phyloP scores from a whole-genome alignment of 2,888 invertebrate species.

The Matsumyia berberina region DNA sequence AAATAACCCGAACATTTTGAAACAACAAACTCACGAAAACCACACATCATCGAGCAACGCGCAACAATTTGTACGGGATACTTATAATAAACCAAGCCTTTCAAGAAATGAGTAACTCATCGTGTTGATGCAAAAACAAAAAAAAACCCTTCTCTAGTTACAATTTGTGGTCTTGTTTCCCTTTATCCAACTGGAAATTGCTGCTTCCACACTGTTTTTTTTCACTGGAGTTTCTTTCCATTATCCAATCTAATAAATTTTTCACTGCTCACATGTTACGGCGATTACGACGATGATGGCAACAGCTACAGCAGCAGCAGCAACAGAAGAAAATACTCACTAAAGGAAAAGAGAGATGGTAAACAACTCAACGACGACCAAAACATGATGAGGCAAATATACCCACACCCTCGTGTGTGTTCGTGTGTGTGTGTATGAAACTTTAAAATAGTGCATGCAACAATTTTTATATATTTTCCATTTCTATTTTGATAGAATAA shows the following conservation, averaged over 20 bases:
- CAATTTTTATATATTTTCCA: conserved; percentile 74
- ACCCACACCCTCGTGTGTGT: conserved; percentile 5
- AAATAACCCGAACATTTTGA: conserved; percentile 28
- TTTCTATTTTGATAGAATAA: conserved; percentile 76
- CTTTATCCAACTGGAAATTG: conserved; percentile 45
- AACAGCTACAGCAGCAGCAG: conserved; percentile 19
- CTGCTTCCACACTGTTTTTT: conserved; percentile 50
- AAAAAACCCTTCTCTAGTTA: conserved; percentile 19
- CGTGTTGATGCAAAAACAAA: conserved; percentile 8
- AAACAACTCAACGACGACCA: conserved; percentile 48
- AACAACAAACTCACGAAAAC: conserved; percentile 11
- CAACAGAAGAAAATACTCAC: conserved; percentile 36
- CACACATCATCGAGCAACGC: conserved; percentile 3
- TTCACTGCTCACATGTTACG: conserved; percentile 67
- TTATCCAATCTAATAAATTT: conserved; percentile 47
- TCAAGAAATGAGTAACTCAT: conserved; percentile 21
- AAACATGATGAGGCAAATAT: conserved; percentile 55
- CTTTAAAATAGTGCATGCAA: conserved; percentile 74
- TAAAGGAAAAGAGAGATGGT: conserved; percentile 48
- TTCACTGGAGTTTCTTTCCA: conserved; percentile 44
- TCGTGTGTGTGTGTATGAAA: conserved; percentile 50
- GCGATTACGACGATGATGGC: conserved; percentile 47
- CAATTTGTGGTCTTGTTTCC: conserved; percentile 22
- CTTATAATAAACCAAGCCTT: not conserved
- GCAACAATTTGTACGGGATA: conserved; percentile 22